These are phyloP conservation scores for Trinorchestia longiramus DNA, from an alignment of 1,140 invertebrate species.

Conservation along the genomic window DNA sequence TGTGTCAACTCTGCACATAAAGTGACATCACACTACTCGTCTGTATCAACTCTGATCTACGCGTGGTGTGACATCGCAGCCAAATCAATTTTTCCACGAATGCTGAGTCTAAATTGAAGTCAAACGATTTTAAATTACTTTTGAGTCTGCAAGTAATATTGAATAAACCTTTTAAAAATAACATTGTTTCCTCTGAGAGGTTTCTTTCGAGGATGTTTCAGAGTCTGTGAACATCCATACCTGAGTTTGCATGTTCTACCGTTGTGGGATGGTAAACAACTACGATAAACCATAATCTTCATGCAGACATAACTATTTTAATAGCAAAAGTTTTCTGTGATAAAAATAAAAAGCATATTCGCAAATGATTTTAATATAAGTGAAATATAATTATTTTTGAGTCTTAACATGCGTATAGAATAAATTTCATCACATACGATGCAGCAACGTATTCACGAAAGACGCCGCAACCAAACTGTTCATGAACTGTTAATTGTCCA, in stretches of 20 bases:
- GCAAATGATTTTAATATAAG: neutral
- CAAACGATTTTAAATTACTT: neutral
- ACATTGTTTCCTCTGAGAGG: neutral
- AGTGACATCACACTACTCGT: no score
- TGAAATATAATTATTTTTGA: neutral
- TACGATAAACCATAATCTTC: neutral
- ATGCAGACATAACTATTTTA: neutral
- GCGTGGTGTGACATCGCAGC: no score
- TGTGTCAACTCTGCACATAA: neutral
- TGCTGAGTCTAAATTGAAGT: neutral
- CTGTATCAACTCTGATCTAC: neutral
- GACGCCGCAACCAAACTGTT: neutral
- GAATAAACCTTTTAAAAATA: neutral
- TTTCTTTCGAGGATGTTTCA: neutral
- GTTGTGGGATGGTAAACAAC: neutral
- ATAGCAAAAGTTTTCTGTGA: neutral
- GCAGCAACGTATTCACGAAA: neutral
- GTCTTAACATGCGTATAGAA: neutral
- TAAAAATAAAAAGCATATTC: neutral
- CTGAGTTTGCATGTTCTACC: neutral
- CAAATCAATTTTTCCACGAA: neutral
- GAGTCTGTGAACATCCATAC: neutral
- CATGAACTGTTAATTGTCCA: neutral
- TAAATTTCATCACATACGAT: neutral
- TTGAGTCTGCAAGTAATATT: neutral